Evolutionary conservation across 2,797 vertebrate genomes (phyloP), one percentile per base, ranked within the genome.

Genomic region (Okamejei kenojei): DNA sequence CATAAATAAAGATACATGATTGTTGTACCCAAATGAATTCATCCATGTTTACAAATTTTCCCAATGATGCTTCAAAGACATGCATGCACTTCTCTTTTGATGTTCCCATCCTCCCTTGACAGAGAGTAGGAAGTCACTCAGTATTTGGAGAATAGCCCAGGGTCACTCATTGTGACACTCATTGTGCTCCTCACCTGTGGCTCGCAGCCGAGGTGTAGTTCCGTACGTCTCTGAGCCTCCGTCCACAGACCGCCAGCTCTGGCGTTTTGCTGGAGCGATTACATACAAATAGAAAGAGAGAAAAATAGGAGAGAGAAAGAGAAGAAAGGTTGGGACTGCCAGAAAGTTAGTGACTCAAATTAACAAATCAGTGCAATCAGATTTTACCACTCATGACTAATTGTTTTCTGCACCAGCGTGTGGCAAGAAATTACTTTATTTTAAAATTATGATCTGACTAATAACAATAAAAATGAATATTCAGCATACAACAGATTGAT

Each of bases 191-290:
- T 92, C 90, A 92, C 90, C 90, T 92, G 71, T 58, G 26, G 90
- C 90, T 13, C 71, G 74, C 90, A 92, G 29, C 26, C 74, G 71
- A 58, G 68, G 26, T 15, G 68, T n/a, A 6, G 90, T 38, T 92
- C 90, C 63, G 19, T 68, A 7, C 2, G n/a, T 68, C 63, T 29
- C 73, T 76, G 90, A 58, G 90, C 71, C 11, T 92, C 90, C 90
- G n/a, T 73, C 73, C 38, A 92, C 71, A 92, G 90, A 71, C 71
- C 71, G 71, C 45, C 71, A 74, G 90, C 90, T 92, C 90, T 76
- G 71, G 21, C 38, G 58, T 92, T 73, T 92, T 76, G 71, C 90
- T 92, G 71, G 71, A 92, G 90, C 38, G 90, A 92, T 73, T 45
- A 76, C 68, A 92, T 23, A 91, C 32, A 54, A 13, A 76, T 45